Percentiles rank a stretch among this genome's conserved stretches.
Conservation (phyloP, 2,113 vertebrate genomes). For the Apaloderma vittatum region DNA sequence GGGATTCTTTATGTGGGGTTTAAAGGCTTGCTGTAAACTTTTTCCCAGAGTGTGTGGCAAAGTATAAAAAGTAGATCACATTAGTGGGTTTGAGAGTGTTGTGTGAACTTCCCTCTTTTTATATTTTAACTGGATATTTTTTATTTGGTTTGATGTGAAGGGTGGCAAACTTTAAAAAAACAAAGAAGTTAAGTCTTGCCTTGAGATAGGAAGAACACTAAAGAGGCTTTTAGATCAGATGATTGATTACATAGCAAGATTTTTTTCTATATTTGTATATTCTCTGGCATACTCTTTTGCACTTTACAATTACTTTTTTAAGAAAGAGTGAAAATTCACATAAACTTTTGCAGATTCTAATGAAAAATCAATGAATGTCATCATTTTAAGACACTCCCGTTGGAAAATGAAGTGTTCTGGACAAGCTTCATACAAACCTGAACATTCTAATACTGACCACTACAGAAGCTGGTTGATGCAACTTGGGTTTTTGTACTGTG, state of each 20-base stretch:
- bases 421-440: neutral
- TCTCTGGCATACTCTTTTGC: neutral
- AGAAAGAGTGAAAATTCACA: neutral
- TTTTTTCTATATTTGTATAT: neutral
- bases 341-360: neutral
- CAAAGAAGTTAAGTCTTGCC: neutral
- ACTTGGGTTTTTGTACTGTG: neutral
- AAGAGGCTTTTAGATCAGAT: neutral
- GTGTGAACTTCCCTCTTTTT: neutral
- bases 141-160: neutral
- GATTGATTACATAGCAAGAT: neutral
- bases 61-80: neutral
- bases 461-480: neutral
- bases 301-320: neutral
- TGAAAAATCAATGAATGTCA: neutral
- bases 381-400: neutral
- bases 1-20: neutral
- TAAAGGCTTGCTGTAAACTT: neutral
- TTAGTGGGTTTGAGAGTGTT: neutral
- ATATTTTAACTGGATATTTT: neutral
- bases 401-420: neutral
- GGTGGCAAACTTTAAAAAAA: neutral
- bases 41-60: neutral
- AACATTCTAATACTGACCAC: neutral
- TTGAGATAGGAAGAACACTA: neutral